phyloP scores from a whole-genome alignment of 1,140 invertebrate genomes.

The Dendrolimus kikuchii region DNA sequence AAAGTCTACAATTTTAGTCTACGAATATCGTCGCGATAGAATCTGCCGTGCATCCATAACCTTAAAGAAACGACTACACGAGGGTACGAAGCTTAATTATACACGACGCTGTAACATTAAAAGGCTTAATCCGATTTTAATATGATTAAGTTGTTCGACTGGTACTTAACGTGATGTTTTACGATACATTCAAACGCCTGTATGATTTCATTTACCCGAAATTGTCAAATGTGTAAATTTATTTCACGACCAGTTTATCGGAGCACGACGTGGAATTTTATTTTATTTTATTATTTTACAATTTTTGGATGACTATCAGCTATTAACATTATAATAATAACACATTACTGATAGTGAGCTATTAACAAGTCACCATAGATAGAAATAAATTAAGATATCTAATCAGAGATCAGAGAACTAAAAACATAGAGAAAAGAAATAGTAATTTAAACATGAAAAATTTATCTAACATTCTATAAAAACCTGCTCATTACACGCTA shows the following conservation, averaged over 20 bases:
- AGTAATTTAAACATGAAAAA: too few species aligned
- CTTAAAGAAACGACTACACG: constrained; percentile 33
- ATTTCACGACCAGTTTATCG: constrained; percentile 10
- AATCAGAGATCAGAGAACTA: too few species aligned
- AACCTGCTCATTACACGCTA: too few species aligned
- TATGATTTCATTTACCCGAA: constrained; percentile 32
- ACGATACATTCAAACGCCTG: constrained; percentile 35
- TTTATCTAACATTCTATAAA: too few species aligned
- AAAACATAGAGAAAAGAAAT: too few species aligned
- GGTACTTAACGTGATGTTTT: constrained; percentile 43
- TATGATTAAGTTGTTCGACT: constrained; percentile 66
- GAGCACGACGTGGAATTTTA: not conserved
- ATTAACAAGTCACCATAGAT: too few species aligned
- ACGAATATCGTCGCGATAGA: too few species aligned
- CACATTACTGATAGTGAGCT: too few species aligned
- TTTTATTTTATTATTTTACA: not conserved
- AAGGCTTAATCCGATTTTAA: constrained; percentile 44
- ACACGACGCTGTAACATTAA: constrained; percentile 47
- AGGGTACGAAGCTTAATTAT: constrained; percentile 54
- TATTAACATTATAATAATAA: too few species aligned
- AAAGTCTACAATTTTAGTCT: too few species aligned
- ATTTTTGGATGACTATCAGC: too few species aligned
- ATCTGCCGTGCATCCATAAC: not conserved
- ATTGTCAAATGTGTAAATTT: constrained; percentile 29
- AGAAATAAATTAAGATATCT: too few species aligned